These are phyloP conservation scores for Phalacrocorax pelagicus DNA, from an alignment of 2,113 vertebrate genomes.

Conservation along the genomic window DNA sequence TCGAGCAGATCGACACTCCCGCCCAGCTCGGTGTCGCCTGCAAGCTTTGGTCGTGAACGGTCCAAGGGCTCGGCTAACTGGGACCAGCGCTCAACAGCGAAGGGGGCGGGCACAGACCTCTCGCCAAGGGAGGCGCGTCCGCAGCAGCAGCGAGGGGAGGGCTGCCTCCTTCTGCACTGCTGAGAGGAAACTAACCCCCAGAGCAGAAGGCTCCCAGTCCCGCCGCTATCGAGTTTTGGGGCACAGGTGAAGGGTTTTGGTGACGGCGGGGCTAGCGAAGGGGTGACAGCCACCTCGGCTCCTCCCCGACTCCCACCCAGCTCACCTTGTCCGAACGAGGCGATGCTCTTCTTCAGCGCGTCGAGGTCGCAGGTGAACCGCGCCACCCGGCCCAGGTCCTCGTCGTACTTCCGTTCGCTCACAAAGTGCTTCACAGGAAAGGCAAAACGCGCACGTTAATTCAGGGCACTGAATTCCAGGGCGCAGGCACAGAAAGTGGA, in stretches of 20 bases:
- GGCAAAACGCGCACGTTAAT: neutral
- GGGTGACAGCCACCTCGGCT: fast-evolving
- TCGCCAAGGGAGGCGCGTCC: fast-evolving
- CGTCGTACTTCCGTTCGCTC: slow-evolving; percentile 94
- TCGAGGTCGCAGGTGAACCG: slow-evolving; percentile 90
- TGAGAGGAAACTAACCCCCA: fast-evolving
- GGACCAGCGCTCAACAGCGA: neutral
- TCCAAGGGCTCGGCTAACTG: too few relatives aligned
- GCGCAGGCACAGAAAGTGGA: fast-evolving
- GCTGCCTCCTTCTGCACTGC: neutral
- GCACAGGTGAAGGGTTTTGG: fast-evolving
- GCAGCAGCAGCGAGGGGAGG: neutral
- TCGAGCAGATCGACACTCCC: too few relatives aligned
- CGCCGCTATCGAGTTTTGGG: fast-evolving
- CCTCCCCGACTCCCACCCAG: fast-evolving
- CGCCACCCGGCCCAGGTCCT: slow-evolving; percentile 90
- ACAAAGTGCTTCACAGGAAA: slow-evolving; percentile 86
- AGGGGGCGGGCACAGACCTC: neutral
- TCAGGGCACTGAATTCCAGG: too few relatives aligned
- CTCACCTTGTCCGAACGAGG: slow-evolving; percentile 89
- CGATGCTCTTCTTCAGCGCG: slow-evolving; percentile 82
- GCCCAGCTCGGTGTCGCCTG: too few relatives aligned
- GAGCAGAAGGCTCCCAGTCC: neutral
- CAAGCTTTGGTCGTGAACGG: neutral
- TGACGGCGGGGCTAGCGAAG: too few relatives aligned